Evolutionary conservation across 53 echinoderm and acorn worm species (phyloP), one percentile per base, ranked within the genome.

Genomic region (Paracentrotus lividus): DNA sequence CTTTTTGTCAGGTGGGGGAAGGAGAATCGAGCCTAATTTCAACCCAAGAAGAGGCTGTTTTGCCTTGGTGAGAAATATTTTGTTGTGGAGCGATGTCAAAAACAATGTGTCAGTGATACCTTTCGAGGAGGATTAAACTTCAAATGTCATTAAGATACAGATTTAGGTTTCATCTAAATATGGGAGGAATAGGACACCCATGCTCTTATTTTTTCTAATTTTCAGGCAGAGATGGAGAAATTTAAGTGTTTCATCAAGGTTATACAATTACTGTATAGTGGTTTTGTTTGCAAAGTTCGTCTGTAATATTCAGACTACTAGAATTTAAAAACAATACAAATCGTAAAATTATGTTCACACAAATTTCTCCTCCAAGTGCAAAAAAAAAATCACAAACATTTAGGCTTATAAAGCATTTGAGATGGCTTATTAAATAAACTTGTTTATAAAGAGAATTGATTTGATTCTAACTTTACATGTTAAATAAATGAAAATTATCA

Each of bases 61-160:
- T 69, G 69, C 38, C 69, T 69, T 38, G 14, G 38, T 34, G 69
- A 16, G 38, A 38, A 69, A n/a, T 36, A 18, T 69, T 69, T 69
- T 18, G 20, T 69, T 36, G 69, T 69, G 38, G 38, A 18, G 69
- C 3, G 69, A 38, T 38, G 20, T 69, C 34, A 34, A 69, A 60
- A 69, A 69, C 69, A 69, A 6, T 61, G 69, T 69, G 69, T 69
- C 69, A 69, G 34, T 69, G 69, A 69, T 69, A 69, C 4, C 34
- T 69, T 38, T 69, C 69, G 34, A 7, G 69, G 69, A 69, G 38
- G 38, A 18, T 69, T 15, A 9, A 7, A 69, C 69, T 0, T 18
- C 6, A 16, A 18, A 3, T 12, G 34, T 10, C 49, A 84, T 49
- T 84, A 52, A 38, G 69, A 69, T 69, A 69, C 18, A 20, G 69